A percentile compares a stretch with the other conserved stretches of the same genome.
Conservation (phyloP, 2,888 invertebrate genomes). For the Anthophora plumipes region DNA sequence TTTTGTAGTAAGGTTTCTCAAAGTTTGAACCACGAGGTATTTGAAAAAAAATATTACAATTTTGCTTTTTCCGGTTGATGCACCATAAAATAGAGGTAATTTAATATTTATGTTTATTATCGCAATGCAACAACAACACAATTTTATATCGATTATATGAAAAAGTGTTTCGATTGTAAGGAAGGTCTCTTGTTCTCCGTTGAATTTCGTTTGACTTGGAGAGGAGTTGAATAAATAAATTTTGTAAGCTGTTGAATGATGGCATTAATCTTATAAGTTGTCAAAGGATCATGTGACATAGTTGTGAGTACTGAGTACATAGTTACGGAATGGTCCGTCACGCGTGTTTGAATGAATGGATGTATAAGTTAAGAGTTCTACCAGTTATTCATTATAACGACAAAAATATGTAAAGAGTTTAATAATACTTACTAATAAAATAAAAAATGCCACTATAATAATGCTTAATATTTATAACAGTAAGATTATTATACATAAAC, state of each 20-base stretch:
- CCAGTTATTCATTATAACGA: constrained; percentile 81
- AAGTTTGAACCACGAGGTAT: constrained; percentile 3
- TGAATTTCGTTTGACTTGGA: constrained; percentile 31
- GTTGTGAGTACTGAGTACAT: constrained; percentile 71
- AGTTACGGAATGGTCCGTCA: constrained; percentile 76
- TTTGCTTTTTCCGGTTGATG: constrained; percentile 36
- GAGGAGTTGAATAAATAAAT: constrained; percentile 46
- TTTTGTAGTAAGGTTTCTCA: constrained; percentile 8
- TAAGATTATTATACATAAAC: constrained; percentile 8
- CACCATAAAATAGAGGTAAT: constrained; percentile 44
- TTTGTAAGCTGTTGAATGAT: constrained; percentile 65
- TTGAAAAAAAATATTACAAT: constrained; percentile 1
- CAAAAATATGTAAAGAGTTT: constrained; percentile 82
- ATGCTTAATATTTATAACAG: constrained; percentile 28
- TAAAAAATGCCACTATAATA: constrained; percentile 71
- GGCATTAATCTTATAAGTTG: constrained; percentile 70
- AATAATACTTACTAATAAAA: constrained; percentile 82
- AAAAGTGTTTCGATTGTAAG: constrained; percentile 18
- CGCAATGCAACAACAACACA: constrained; percentile 30
- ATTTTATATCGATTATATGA: constrained; percentile 51
- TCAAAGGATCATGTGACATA: constrained; percentile 77
- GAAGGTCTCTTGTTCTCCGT: constrained; percentile 27
- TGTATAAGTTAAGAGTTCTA: constrained; percentile 79
- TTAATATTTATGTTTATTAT: constrained; percentile 36
- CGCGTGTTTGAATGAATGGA: constrained; percentile 79